A percentile compares a stretch with the other conserved stretches of the same genome.
Conservation (phyloP, 92 coral and sea anemone genomes). For the Zoanthus solanderi region DNA sequence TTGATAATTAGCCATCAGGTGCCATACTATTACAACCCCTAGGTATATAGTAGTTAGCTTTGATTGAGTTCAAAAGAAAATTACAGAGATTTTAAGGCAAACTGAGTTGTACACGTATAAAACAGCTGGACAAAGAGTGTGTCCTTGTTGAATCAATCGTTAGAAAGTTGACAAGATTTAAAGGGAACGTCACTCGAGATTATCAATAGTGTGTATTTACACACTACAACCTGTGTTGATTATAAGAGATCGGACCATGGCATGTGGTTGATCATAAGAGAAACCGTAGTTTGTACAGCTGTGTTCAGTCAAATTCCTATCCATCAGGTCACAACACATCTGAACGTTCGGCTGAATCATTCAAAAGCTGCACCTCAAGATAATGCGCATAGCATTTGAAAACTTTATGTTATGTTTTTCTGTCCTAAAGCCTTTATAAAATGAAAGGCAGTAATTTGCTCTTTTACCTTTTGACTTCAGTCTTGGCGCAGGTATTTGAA, state of each 20-base stretch:
- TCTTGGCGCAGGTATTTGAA: too few species aligned
- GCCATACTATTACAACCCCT: too few species aligned
- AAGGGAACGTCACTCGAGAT: not conserved
- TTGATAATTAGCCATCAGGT: too few species aligned
- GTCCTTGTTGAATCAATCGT: not conserved
- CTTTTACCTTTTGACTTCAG: too few species aligned
- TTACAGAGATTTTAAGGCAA: too few species aligned
- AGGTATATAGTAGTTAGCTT: too few species aligned
- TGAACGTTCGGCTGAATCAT: not conserved
- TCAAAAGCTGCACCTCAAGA: not conserved
- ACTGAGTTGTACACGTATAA: not conserved
- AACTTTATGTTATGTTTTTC: not conserved
- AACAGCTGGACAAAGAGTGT: slow-evolving; percentile 14
- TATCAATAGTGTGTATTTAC: not conserved
- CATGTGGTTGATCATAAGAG: not conserved
- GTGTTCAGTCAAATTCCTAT: not conserved
- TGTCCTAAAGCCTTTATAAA: not conserved
- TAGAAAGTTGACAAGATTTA: not conserved
- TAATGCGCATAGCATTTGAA: not conserved
- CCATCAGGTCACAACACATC: not conserved
- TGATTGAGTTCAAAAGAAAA: too few species aligned
- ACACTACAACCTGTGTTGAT: not conserved
- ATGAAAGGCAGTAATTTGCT: not conserved
- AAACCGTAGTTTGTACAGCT: slow-evolving; percentile 25
- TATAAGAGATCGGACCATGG: not conserved